Percentiles rank a stretch among this genome's conserved stretches.
These are phyloP conservation scores for Lota lota DNA, from an alignment of 2,113 vertebrate species.

Conservation along the genomic window DNA sequence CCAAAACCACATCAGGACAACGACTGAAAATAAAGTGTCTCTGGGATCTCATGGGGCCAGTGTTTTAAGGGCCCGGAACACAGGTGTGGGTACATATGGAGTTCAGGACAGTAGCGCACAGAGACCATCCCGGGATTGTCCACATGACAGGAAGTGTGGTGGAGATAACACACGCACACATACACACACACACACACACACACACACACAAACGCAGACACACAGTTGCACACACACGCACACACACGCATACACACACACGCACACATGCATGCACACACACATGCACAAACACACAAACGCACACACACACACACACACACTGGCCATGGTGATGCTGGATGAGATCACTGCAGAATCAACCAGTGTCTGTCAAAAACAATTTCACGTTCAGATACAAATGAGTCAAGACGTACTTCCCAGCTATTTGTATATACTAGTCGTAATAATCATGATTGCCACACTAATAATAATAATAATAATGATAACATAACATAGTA, in stretches of 20 bases:
- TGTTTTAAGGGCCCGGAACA: constrained; percentile 35
- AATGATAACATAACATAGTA: constrained; percentile 34
- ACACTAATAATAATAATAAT: constrained; percentile 55
- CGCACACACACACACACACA: constrained; percentile 1
- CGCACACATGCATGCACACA: neutral
- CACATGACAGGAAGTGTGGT: neutral
- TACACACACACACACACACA: neutral
- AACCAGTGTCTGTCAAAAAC: constrained; percentile 58
- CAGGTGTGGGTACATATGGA: constrained; percentile 5
- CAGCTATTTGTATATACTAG: constrained; percentile 46
- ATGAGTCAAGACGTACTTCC: constrained; percentile 48
- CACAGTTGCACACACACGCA: neutral
- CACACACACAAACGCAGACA: neutral
- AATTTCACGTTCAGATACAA: constrained; percentile 63
- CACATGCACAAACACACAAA: neutral
- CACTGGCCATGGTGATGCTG: neutral
- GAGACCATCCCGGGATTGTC: constrained; percentile 22
- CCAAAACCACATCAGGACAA: too few relatives aligned
- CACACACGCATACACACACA: neutral
- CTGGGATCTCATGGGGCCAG: constrained; percentile 28
- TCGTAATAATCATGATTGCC: constrained; percentile 65
- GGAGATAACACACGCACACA: neutral
- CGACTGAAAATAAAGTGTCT: too few relatives aligned
- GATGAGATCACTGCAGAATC: constrained; percentile 41
- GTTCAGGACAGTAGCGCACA: constrained; percentile 24